Percentiles rank a stretch among this genome's conserved stretches.
These are phyloP conservation scores for Mormyrus lacerda DNA, from an alignment of 2,113 vertebrate species.

Conservation along the genomic window DNA sequence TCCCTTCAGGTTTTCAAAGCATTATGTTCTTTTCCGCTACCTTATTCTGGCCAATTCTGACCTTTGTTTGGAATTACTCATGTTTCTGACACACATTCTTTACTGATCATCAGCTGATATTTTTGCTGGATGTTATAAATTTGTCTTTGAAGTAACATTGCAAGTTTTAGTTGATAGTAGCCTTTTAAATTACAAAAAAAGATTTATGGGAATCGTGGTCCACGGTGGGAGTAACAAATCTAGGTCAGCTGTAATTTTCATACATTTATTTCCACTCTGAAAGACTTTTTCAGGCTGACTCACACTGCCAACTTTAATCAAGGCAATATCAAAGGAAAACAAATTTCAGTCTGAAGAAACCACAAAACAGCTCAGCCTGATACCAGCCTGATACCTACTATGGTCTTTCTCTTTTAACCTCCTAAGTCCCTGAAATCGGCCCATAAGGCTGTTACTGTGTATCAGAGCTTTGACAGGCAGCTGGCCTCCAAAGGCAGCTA, in stretches of 20 bases:
- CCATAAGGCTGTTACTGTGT: background rate
- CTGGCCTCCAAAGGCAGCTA: background rate
- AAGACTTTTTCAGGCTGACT: background rate
- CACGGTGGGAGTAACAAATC: background rate
- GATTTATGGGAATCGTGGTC: background rate
- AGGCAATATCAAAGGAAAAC: background rate
- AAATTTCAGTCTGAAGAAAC: background rate
- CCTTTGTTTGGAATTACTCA: background rate
- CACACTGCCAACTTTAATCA: background rate
- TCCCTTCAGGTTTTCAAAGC: background rate
- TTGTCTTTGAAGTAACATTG: background rate
- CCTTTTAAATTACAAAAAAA: background rate
- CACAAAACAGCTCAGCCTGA: background rate
- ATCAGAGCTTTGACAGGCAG: background rate
- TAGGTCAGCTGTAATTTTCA: background rate
- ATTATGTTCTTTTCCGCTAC: background rate
- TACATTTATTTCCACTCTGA: background rate
- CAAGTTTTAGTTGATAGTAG: background rate
- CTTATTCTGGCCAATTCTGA: background rate
- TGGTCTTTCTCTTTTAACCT: background rate
- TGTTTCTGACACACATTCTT: background rate
- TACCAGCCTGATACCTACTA: background rate
- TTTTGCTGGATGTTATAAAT: background rate
- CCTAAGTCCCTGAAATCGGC: background rate
- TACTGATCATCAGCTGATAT: background rate